Evolutionary conservation across 2,888 invertebrate species (phyloP).

Genomic region (Carabus problematicus): DNA sequence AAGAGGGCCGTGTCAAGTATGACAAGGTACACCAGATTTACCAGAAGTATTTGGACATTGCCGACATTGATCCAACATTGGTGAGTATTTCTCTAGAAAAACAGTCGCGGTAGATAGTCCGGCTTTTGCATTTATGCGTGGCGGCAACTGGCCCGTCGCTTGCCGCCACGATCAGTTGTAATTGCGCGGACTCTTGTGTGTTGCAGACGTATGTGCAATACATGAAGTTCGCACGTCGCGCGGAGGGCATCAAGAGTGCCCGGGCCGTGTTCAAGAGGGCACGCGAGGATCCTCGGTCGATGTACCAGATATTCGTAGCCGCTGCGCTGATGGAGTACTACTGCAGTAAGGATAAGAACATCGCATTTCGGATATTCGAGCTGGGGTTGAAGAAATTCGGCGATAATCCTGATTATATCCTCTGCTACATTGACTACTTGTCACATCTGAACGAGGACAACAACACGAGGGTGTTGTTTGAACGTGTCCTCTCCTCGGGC

Average conservation of each 20-base stretch:
- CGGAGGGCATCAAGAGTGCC: conserved; percentile 97
- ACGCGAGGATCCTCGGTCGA: conserved; percentile 84
- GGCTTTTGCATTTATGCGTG: neutral
- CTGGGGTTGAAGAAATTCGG: conserved; percentile 96
- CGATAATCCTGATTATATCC: conserved; percentile 92
- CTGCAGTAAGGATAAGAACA: conserved; percentile 97
- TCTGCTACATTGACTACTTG: conserved; percentile 95
- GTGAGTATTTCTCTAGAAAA: too few species aligned
- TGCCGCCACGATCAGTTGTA: neutral
- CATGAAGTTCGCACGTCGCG: conserved; percentile 97
- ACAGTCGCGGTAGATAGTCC: neutral
- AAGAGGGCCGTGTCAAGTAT: conserved; percentile 94
- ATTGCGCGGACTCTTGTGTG: neutral
- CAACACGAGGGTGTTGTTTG: conserved; percentile 98
- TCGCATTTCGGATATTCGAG: conserved; percentile 96
- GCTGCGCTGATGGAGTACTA: conserved; percentile 99
- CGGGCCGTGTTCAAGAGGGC: conserved; percentile 94
- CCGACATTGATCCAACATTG: conserved; percentile 94
- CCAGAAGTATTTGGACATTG: conserved; percentile 85
- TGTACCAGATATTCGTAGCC: conserved; percentile 94
- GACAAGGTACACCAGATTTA: conserved; percentile 97
- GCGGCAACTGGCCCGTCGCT: neutral
- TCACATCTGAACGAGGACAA: conserved; percentile 99
- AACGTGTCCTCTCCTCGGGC: conserved; percentile 92
- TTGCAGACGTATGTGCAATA: conserved; percentile 94